A percentile compares a stretch with the other conserved stretches of the same genome.
Conservation (phyloP, 2,113 vertebrate genomes). For the Cyphomyrus discorhynchus region DNA sequence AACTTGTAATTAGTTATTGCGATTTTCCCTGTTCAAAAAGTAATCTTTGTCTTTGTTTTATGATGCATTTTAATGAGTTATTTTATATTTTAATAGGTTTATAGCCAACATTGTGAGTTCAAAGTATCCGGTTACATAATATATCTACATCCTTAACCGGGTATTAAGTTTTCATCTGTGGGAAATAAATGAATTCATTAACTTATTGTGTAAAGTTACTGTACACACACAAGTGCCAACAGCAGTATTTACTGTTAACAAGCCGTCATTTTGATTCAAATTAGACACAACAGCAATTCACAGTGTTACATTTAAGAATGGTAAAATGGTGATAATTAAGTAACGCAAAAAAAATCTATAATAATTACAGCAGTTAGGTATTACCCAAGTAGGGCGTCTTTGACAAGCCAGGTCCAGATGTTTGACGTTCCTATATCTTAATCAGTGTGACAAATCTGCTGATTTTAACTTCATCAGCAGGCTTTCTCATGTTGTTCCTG, state of each 20-base stretch:
- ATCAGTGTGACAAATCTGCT: slow-evolving; percentile 15
- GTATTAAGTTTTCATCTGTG: background rate
- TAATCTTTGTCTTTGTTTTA: background rate
- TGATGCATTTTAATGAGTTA: slow-evolving; percentile 7
- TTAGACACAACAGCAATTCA: slow-evolving; percentile 5
- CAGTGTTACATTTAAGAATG: background rate
- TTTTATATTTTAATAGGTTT: slow-evolving; percentile 4
- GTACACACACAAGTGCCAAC: background rate
- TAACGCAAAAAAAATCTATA: background rate
- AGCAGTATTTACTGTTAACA: background rate
- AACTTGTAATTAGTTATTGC: slow-evolving; percentile 7
- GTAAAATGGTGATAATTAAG: slow-evolving; percentile 9
- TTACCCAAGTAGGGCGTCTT: background rate
- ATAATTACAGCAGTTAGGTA: slow-evolving; percentile 7
- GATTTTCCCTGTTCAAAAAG: background rate
- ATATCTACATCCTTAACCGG: background rate
- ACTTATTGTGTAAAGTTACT: background rate
- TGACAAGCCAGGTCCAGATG: background rate
- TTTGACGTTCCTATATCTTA: background rate
- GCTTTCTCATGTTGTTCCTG: slow-evolving; percentile 6
- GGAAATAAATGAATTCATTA: slow-evolving; percentile 1
- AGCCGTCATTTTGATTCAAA: background rate
- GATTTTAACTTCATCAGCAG: slow-evolving; percentile 16
- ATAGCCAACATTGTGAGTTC: background rate
- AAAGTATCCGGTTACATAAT: background rate